A percentile compares a stretch with the other conserved stretches of the same genome.
phyloP scores from a whole-genome alignment of 1,140 invertebrate genomes.

The Zaprionus gabonicus region DNA sequence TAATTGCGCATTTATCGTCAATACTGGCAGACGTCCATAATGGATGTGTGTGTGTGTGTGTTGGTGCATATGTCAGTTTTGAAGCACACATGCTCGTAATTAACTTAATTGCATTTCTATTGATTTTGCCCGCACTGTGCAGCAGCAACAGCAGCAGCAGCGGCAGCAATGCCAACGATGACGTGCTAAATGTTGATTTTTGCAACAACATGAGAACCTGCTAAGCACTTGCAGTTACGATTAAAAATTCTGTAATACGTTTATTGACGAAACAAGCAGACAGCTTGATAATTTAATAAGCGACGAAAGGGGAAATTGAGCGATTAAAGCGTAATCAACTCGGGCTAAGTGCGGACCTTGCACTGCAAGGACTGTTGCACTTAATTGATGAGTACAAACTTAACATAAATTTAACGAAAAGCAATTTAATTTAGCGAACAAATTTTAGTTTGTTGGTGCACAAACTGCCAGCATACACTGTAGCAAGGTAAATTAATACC shows the following conservation, averaged over 20 bases:
- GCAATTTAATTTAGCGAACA: neutral
- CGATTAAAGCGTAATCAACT: neutral
- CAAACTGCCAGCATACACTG: constrained; percentile 15
- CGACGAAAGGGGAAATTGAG: neutral
- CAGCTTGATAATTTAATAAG: neutral
- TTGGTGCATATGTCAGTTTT: constrained; percentile 33
- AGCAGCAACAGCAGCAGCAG: neutral
- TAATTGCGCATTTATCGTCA: constrained; percentile 78
- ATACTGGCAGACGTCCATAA: constrained; percentile 21
- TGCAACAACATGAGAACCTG: neutral
- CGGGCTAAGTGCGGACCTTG: neutral
- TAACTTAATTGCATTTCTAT: constrained; percentile 75
- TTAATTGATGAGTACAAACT: neutral
- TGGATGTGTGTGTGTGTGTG: neutral
- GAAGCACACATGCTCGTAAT: constrained; percentile 61
- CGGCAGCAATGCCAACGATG: constrained; percentile 10
- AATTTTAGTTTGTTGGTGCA: neutral
- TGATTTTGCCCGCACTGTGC: constrained; percentile 35
- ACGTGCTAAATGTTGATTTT: constrained; percentile 21
- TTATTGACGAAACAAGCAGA: neutral
- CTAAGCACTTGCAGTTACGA: constrained; percentile 1
- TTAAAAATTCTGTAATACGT: constrained; percentile 6
- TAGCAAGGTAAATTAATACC: constrained; percentile 1
- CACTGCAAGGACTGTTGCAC: neutral
- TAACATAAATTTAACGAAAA: neutral